Base-by-base conservation (phyloP, 2,797 vertebrate genomes). In the Micropoecilia bifurca region DNA sequence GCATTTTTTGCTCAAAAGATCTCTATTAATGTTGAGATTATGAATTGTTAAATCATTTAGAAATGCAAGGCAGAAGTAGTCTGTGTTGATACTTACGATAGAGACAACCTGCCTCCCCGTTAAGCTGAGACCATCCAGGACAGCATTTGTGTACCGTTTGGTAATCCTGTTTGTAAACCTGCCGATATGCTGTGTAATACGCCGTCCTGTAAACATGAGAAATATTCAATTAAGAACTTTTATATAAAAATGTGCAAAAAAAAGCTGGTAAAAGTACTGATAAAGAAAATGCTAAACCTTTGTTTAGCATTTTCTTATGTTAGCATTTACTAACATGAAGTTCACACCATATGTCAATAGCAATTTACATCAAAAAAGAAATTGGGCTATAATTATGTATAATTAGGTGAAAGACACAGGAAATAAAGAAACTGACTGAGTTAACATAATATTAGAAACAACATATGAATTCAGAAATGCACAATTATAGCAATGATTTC, bases 51-150 rank as follows among this genome's bases (percentile, higher is more conserved):
- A 43, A 22, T 39, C 0, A 41, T 22, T 47, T 59, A 48, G 71
- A 5, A 41, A 25, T 14, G 13, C 1, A 59, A 73, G 30, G 9
- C 20, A 46, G 3, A 46, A 73, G 78, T 46, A 39, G 0, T 14
- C 0, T 55, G 2, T 69, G 12, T 59, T 18, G 69, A 30, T 81
- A 98, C 98, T 99, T 93, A 99, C 98, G 93, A 79, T 97, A 96
- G 25, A 97, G 93, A 66, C 98, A 99, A 48, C 98, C 98, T 0
- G 93, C 91, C 10, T 97, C 96, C 0, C 94, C 96, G 0, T 96
- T 94, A 0, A 93, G 97, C 80, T 96, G 97, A 69, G 95, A 95
- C 98, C 98, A 99, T 28, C 98, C 98, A 0, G 94, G 94, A 83
- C 98, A 99, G 80, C 98, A 99, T 88, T 95, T 95, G 92, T 96